Base-by-base conservation (phyloP, 2,888 invertebrate genomes). In the Ctena decussata region DNA sequence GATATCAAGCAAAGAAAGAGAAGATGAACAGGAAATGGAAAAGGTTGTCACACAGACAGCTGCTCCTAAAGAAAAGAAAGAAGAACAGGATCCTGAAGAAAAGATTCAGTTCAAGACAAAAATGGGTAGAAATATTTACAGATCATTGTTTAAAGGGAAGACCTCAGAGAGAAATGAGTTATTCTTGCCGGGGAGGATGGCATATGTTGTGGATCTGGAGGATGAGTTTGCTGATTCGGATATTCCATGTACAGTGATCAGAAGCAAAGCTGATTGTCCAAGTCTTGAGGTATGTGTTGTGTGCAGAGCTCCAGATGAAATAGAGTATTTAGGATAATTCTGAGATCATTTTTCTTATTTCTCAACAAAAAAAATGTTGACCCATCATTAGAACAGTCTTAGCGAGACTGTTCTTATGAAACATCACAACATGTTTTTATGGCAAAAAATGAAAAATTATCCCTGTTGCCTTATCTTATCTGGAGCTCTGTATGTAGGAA, bases 171-270 rank as follows among this genome's bases (percentile, higher is more conserved):
- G 98, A 79, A 98, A 98, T 95, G 99, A 99, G 93, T 96, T 99
- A 82, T 99, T 99, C 96, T 97, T 98, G 0, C 98, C 99, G 0
- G 98, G 99, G 0, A 97, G 99, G 60, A 99, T 99, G 99, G 99
- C 99, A 0, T 99, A 99, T 95, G 98, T 99, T 0, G 98, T 99
- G 49, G 99, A 99, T 93, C 96, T 99, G 92, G 98, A 98, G 77
- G 98, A 98, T 89, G 98, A 98, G 90, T 97, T 96, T 91, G 97
- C 97, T 0, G 98, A 98, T 91, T 97, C 97, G 84, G 99, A 99
- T 94, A 99, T 99, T 85, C 99, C 99, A 0, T 99, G 99, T 0
- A 99, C 99, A 0, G 96, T 99, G 53, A 98, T 99, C 41, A 97
- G 99, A 77, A 99, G 98, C 90, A 95, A 95, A 90, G 95, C 98